Conservation (phyloP, 2,797 vertebrate genomes). For the Coreius guichenoti region DNA sequence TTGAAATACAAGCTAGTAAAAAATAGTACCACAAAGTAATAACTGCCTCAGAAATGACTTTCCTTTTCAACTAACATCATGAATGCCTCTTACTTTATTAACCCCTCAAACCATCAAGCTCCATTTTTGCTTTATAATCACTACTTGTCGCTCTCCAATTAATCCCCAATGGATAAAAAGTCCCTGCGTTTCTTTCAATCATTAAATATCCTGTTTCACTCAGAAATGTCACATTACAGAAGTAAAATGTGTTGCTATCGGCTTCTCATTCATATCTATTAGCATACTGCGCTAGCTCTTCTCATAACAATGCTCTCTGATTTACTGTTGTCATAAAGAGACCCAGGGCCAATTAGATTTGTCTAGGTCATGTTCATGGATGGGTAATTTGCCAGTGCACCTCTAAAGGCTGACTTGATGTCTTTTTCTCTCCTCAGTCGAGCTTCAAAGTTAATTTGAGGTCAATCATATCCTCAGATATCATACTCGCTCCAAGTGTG, state of each 20-base stretch:
- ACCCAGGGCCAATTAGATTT: slow-evolving; percentile 75
- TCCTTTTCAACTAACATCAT: neutral
- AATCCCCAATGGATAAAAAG: slow-evolving; percentile 7
- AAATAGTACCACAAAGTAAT: neutral
- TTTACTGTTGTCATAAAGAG: slow-evolving; percentile 78
- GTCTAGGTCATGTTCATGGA: slow-evolving; percentile 63
- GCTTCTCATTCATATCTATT: slow-evolving; percentile 64
- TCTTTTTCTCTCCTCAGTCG: slow-evolving; percentile 59
- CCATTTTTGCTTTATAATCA: neutral
- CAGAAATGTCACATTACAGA: slow-evolving; percentile 14
- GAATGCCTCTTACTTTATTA: neutral
- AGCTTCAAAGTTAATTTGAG: slow-evolving; percentile 71
- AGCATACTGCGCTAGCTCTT: slow-evolving; percentile 69
- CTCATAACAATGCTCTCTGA: slow-evolving; percentile 76
- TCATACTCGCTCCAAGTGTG: slow-evolving; percentile 47
- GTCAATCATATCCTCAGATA: slow-evolving; percentile 59
- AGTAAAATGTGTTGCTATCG: neutral
- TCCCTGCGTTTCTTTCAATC: neutral
- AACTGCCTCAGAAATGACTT: neutral
- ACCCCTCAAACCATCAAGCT: neutral
- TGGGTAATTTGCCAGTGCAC: slow-evolving; percentile 69
- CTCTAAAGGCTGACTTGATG: slow-evolving; percentile 63
- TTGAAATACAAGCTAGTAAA: neutral
- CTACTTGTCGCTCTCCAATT: slow-evolving; percentile 4
- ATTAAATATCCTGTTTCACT: slow-evolving; percentile 23